Conservation (phyloP, 2,888 invertebrate species). For the Lasioglossum morio region DNA sequence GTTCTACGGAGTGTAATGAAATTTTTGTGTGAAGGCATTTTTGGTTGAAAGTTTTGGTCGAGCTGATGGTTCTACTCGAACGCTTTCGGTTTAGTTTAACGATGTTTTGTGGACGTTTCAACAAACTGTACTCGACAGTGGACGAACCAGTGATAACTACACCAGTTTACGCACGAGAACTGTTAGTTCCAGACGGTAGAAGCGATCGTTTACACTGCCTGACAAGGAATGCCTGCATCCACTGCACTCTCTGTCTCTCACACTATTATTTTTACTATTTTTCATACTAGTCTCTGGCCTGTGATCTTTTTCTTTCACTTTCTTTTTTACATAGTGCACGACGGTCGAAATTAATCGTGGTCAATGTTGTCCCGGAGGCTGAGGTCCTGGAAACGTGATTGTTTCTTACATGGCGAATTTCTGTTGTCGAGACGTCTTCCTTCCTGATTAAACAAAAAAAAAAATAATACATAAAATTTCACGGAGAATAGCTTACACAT, state of each 20-base stretch:
- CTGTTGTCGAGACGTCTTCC: slow-evolving; percentile 28
- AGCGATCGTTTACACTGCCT: slow-evolving; percentile 28
- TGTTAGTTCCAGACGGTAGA: neutral
- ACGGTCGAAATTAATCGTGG: slow-evolving; percentile 27
- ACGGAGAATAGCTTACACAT: neutral
- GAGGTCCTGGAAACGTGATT: slow-evolving; percentile 71
- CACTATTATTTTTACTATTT: slow-evolving; percentile 16
- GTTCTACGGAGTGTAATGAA: neutral
- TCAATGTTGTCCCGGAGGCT: slow-evolving; percentile 48
- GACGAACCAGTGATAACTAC: neutral
- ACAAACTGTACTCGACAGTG: neutral
- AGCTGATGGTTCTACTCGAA: neutral
- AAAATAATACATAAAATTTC: neutral
- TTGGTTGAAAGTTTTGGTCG: neutral
- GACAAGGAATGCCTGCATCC: slow-evolving; percentile 42
- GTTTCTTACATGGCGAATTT: slow-evolving; percentile 68
- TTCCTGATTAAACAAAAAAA: neutral
- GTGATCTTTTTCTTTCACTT: slow-evolving; percentile 38
- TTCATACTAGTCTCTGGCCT: slow-evolving; percentile 30
- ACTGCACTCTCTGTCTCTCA: slow-evolving; percentile 20
- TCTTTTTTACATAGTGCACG: slow-evolving; percentile 33
- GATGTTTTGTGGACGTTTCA: neutral
- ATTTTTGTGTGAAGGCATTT: neutral
- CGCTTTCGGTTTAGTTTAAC: neutral
- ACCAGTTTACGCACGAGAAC: neutral